Evolutionary conservation across 2,797 vertebrate species (phyloP).

Genomic region (Myoxocephalus aenaeus): DNA sequence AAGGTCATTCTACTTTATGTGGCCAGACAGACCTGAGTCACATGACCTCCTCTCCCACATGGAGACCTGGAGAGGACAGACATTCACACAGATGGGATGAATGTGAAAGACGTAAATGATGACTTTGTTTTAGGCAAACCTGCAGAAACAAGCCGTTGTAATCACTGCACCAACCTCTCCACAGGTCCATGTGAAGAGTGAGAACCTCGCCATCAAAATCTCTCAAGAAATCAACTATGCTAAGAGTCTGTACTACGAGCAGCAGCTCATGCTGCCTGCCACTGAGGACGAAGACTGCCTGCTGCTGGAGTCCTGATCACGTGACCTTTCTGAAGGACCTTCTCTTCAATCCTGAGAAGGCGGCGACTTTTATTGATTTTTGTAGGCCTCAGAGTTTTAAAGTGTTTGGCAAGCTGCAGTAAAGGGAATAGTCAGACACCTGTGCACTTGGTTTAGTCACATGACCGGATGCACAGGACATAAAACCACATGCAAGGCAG

Average conservation of each 20-base stretch:
- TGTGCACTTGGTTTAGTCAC: conserved; percentile 16
- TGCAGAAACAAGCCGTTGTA: not conserved
- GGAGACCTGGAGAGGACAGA: not conserved
- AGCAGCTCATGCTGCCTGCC: conserved; percentile 95
- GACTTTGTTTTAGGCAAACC: not conserved
- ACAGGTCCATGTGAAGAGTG: conserved; percentile 94
- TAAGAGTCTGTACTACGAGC: conserved; percentile 98
- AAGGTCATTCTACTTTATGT: not conserved
- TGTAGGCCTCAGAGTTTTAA: conserved; percentile 30
- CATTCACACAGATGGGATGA: not conserved
- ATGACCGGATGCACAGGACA: conserved; percentile 25
- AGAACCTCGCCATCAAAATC: conserved; percentile 93
- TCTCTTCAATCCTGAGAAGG: conserved; percentile 10
- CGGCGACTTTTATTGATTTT: conserved; percentile 15
- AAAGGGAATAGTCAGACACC: conserved; percentile 16
- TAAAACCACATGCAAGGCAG: conserved; percentile 57
- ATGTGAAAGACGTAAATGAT: not conserved
- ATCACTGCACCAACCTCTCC: not conserved
- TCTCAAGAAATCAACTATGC: conserved; percentile 99
- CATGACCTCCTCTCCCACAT: not conserved
- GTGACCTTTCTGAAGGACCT: not conserved
- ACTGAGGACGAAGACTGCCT: conserved; percentile 90
- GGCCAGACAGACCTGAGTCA: not conserved
- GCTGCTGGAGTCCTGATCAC: conserved; percentile 89
- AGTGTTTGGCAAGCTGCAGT: conserved; percentile 21